phyloP scores from a whole-genome alignment of 2,797 vertebrate species.

The Protosalanx chinensis region DNA sequence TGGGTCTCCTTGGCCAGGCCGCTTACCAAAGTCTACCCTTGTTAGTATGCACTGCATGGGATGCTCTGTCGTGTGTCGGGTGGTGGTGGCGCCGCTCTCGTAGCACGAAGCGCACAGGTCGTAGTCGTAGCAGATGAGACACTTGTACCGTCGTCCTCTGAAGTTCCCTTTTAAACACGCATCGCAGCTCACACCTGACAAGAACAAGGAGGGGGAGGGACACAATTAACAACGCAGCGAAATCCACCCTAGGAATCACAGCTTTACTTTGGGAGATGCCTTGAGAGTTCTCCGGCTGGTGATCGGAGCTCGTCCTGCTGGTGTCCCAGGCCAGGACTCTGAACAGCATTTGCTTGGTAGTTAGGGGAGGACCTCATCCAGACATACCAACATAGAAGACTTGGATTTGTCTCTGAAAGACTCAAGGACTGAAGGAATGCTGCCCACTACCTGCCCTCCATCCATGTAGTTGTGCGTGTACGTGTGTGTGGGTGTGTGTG shows the following conservation, averaged over 20 bases:
- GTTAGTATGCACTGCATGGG: slow-evolving; percentile 99
- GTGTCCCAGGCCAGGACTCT: slow-evolving; percentile 6
- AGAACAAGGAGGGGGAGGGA: neutral
- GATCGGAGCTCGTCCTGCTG: too few relatives aligned
- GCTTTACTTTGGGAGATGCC: too few relatives aligned
- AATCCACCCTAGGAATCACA: neutral
- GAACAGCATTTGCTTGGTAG: slow-evolving; percentile 50
- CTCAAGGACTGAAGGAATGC: slow-evolving; percentile 15
- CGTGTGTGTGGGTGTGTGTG: neutral
- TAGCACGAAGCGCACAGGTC: slow-evolving; percentile 98
- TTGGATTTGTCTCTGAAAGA: slow-evolving; percentile 20
- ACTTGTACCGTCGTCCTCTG: slow-evolving; percentile 96
- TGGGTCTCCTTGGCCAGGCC: neutral
- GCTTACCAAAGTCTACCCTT: slow-evolving; percentile 99
- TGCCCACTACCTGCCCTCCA: neutral
- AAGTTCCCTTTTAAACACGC: slow-evolving; percentile 99
- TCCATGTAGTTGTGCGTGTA: neutral
- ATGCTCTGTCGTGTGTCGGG: slow-evolving; percentile 97
- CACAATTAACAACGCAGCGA: neutral
- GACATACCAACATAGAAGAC: slow-evolving; percentile 46
- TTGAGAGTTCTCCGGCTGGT: too few relatives aligned
- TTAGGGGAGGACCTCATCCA: slow-evolving; percentile 30
- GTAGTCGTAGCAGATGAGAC: slow-evolving; percentile 99
- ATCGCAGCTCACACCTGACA: slow-evolving; percentile 98
- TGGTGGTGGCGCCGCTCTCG: slow-evolving; percentile 97